Evolutionary conservation across 2,113 vertebrate genomes (phyloP).

Genomic region (Clarias gariepinus): DNA sequence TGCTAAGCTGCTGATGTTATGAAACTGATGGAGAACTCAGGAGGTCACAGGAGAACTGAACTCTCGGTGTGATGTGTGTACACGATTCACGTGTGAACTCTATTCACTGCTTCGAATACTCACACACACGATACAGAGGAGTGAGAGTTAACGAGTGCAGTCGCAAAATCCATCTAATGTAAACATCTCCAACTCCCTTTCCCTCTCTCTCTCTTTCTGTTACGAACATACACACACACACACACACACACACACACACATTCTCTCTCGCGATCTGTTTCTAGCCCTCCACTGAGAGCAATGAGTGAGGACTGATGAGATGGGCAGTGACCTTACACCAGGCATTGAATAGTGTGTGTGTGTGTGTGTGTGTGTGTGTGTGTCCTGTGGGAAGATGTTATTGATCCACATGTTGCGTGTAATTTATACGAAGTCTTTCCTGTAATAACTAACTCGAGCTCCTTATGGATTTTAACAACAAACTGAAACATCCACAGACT

Average conservation of each 20-base stretch:
- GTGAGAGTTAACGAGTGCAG: background rate
- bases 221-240: too few relatives aligned
- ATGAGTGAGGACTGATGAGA: constrained; percentile 55
- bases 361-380: constrained; percentile 36
- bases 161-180: constrained; percentile 7
- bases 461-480: constrained; percentile 12
- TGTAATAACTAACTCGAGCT: constrained; percentile 19
- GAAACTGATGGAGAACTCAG: too few relatives aligned
- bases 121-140: background rate
- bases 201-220: background rate
- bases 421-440: constrained; percentile 28
- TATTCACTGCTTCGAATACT: constrained; percentile 1
- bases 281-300: constrained; percentile 62
- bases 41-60: background rate
- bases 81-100: background rate
- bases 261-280: constrained; percentile 50
- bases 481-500: background rate
- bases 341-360: constrained; percentile 53
- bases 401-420: constrained; percentile 36
- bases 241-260: background rate
- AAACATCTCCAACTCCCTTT: background rate
- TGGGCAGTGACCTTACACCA: constrained; percentile 69
- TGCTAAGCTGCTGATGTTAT: too few relatives aligned
- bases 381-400: constrained; percentile 31
- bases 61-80: background rate